Base-by-base conservation (phyloP, 2,797 vertebrate species). In the Peromyscus eremicus region DNA sequence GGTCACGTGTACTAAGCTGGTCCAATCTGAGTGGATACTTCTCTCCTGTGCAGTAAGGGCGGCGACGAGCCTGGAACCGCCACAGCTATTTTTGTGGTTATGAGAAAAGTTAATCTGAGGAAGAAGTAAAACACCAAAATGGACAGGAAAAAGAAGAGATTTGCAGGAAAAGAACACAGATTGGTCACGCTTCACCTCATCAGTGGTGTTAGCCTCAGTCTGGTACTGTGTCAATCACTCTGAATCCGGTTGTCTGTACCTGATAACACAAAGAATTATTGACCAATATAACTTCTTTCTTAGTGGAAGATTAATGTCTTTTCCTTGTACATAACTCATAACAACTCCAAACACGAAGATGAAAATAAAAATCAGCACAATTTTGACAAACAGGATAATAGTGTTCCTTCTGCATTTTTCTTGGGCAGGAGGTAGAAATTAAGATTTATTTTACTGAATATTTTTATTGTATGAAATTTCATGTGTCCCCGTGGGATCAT, bases 321-420 rank as follows among this genome's bases (percentile, higher is more conserved):
- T 96, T 71, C 66, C 68, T 82, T 60, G 70, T 27, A 89, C 40
- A 86, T 55, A 93, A 95, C 37, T 25, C 37, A 88, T 11, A 95
- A 64, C 62, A 95, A 57, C 62, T 75, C 64, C 46, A 92, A 89
- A 76, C 57, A 68, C n/a, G 55, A 64, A 73, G 29, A 68, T n/a
- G 40, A 46, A 89, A 66, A 64, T 66, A 52, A 75, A 93, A 88
- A 32, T 34, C 5, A 66, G 40, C 32, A 85, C 73, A 70, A 70
- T 71, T 85, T 21, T 89, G 60, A 46, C 80, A 94, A 55, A 14
- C 17, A 83, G 32, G 94, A 83, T 62, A 83, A 89, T 66, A 77
- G 71, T 62, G 52, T 52, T 52, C 62, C 4, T 83, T 73, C 73
- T 10, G 2, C 21, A 19, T 66, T 93, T 96, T 94, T 87, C 66